Percentiles rank a stretch among this genome's conserved stretches.
These are phyloP conservation scores for Lamellibrachia columna DNA, from an alignment of 2,888 invertebrate species.

Conservation along the genomic window DNA sequence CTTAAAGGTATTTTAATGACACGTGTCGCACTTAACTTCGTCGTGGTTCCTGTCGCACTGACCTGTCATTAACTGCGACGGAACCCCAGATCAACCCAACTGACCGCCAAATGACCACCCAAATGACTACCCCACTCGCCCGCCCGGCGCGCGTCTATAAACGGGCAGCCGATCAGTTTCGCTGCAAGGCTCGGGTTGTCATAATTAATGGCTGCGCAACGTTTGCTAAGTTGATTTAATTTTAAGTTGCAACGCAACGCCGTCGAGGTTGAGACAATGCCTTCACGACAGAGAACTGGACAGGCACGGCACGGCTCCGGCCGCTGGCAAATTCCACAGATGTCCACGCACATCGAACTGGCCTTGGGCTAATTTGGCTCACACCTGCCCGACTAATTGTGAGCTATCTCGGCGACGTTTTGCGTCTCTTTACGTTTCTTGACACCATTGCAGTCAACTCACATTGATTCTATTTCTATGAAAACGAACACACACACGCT, in stretches of 20 bases:
- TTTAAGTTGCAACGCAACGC: not conserved
- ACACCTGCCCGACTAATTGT: not conserved
- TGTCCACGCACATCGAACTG: not conserved
- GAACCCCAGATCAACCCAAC: not conserved
- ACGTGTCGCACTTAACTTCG: not conserved
- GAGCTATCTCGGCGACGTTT: not conserved
- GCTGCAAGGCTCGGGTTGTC: not conserved
- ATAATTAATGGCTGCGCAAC: not conserved
- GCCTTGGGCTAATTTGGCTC: not conserved
- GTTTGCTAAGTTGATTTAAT: not conserved
- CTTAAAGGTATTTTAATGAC: slow-evolving; percentile 5
- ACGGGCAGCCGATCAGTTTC: not conserved
- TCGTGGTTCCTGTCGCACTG: not conserved
- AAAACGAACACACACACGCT: slow-evolving; percentile 17
- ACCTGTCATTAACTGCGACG: not conserved
- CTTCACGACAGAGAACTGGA: not conserved
- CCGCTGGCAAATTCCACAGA: not conserved
- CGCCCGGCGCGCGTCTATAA: not conserved
- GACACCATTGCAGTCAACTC: not conserved
- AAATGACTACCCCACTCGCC: not conserved
- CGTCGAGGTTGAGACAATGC: not conserved
- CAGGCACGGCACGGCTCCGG: not conserved
- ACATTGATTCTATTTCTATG: not conserved
- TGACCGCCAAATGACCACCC: not conserved
- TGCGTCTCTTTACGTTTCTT: not conserved